Percentiles rank a stretch among this genome's conserved stretches.
Conservation (phyloP, 2,113 vertebrate species). For the Sorex fumeus region DNA sequence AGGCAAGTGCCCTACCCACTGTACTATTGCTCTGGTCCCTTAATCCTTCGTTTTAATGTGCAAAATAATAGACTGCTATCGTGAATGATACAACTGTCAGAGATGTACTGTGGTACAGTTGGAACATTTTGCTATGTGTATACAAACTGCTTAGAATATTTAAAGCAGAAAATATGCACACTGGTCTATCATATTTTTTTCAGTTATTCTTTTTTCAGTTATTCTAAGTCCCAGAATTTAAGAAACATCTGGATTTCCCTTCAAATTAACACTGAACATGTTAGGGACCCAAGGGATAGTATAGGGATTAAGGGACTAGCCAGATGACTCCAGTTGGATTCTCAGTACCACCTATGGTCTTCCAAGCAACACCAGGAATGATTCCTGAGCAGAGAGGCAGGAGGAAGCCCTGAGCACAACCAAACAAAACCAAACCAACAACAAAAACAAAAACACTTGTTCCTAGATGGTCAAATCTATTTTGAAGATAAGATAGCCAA, state of each 20-base stretch:
- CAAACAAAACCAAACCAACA: not conserved
- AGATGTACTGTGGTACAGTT: not conserved
- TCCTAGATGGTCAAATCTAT: not conserved
- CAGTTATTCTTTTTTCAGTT: conserved; percentile 2
- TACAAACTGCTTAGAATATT: not conserved
- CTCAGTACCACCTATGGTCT: not conserved
- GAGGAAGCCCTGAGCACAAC: not conserved
- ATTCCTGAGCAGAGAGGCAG: not conserved
- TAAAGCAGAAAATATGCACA: not conserved
- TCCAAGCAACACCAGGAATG: not conserved
- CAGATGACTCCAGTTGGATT: not conserved
- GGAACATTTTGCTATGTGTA: not conserved
- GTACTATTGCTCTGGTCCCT: no score
- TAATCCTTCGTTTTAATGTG: not conserved
- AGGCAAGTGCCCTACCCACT: no score
- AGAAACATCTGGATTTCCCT: not conserved
- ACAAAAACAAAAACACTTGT: not conserved
- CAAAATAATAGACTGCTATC: not conserved
- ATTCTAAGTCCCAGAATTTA: not conserved
- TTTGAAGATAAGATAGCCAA: not conserved
- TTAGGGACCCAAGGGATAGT: not conserved
- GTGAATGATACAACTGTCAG: not conserved
- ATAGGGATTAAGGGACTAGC: not conserved
- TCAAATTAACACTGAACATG: not conserved
- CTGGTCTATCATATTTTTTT: not conserved